phyloP scores from a whole-genome alignment of 2,113 vertebrate genomes.

The Lepisosteus osseus region DNA sequence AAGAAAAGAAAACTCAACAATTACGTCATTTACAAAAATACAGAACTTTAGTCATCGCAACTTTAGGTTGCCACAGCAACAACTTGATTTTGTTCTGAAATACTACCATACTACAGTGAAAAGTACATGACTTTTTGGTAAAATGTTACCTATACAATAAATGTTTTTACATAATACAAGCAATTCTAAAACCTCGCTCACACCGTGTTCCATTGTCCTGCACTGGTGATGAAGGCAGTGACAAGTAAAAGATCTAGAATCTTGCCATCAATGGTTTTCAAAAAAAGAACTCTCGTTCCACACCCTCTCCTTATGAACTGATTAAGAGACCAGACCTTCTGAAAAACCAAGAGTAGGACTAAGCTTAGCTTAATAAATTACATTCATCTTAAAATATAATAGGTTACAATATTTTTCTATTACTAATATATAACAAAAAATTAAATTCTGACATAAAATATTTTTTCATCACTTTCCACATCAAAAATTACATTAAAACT shows the following conservation, averaged over 20 bases:
- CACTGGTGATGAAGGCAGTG: slow-evolving; percentile 48
- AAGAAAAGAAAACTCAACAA: slow-evolving; percentile 51
- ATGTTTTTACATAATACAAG: slow-evolving; percentile 60
- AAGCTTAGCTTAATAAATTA: slow-evolving; percentile 61
- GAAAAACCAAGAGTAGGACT: slow-evolving; percentile 41
- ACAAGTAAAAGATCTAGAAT: slow-evolving; percentile 46
- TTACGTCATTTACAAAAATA: slow-evolving; percentile 56
- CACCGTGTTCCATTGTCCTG: slow-evolving; percentile 35
- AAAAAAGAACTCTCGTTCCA: slow-evolving; percentile 29
- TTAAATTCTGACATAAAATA: slow-evolving; percentile 32
- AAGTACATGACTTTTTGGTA: slow-evolving; percentile 61
- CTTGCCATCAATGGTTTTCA: slow-evolving; percentile 29
- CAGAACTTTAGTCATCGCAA: slow-evolving; percentile 54
- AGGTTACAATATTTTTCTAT: slow-evolving; percentile 53
- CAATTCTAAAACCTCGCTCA: slow-evolving; percentile 43
- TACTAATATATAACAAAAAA: slow-evolving; percentile 52
- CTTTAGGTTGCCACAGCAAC: slow-evolving; percentile 46
- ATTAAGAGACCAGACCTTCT: slow-evolving; percentile 40
- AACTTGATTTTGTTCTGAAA: slow-evolving; percentile 57
- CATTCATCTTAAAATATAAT: slow-evolving; percentile 61
- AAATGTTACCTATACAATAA: slow-evolving; percentile 70
- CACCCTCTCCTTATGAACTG: slow-evolving; percentile 42
- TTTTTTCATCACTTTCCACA: slow-evolving; percentile 46
- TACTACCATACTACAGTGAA: slow-evolving; percentile 56
- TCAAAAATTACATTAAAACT: slow-evolving; percentile 53